Conservation (phyloP, 2,888 invertebrate genomes). For the Trichacis sp. region DNA sequence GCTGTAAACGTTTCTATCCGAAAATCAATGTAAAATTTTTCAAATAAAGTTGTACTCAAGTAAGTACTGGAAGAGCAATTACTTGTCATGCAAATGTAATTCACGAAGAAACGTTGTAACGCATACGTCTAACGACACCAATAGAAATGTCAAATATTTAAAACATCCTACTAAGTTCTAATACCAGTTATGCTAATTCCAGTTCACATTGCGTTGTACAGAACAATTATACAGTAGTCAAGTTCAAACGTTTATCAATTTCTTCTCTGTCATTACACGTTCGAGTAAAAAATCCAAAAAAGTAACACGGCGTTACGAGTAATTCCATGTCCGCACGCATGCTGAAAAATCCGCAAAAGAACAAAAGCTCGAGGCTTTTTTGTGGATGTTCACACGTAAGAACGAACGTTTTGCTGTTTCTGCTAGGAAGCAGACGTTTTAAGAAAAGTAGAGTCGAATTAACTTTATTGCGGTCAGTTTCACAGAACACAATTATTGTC, state of each 20-base stretch:
- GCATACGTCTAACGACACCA: neutral
- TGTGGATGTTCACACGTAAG: slow-evolving; percentile 39
- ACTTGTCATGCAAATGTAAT: neutral
- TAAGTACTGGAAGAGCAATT: neutral
- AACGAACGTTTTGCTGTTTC: slow-evolving; percentile 52
- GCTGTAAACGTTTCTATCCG: too few species aligned
- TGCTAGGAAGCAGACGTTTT: slow-evolving; percentile 62
- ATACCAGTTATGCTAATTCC: neutral
- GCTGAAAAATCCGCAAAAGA: slow-evolving; percentile 1
- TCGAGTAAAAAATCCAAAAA: neutral
- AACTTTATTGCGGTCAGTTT: slow-evolving; percentile 67
- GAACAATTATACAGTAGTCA: slow-evolving; percentile 1
- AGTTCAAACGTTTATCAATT: neutral
- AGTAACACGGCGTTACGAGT: neutral
- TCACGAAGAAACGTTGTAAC: neutral
- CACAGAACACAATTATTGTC: slow-evolving; percentile 56
- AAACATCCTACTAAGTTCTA: neutral
- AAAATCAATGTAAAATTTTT: neutral
- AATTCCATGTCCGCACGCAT: neutral
- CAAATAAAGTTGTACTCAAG: neutral
- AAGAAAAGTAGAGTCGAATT: slow-evolving; percentile 57
- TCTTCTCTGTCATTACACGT: neutral
- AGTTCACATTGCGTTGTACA: neutral
- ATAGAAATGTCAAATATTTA: neutral
- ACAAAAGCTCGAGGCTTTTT: slow-evolving; percentile 25